A percentile compares a stretch with the other conserved stretches of the same genome.
Conservation (phyloP, 1,140 invertebrate species). For the Helicoverpa armigera region DNA sequence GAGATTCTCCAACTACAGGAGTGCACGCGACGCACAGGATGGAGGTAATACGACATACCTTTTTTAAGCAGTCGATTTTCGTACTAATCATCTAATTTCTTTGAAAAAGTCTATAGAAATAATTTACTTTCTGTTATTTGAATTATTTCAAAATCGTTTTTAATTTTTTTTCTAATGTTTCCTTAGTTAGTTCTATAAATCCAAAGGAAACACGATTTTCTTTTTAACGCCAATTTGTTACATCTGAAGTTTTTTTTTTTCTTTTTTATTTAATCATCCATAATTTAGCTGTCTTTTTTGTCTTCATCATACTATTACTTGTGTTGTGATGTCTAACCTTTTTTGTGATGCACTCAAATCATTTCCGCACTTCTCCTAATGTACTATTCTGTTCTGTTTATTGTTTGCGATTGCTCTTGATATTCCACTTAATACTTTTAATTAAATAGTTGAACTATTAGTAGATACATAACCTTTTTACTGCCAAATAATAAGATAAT, state of each 20-base stretch:
- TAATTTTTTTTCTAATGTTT: neutral
- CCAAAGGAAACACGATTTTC: too few relatives aligned
- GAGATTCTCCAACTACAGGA: conserved; percentile 87
- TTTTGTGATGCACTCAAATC: neutral
- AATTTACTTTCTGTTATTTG: neutral
- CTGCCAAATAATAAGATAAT: neutral
- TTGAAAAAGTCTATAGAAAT: neutral
- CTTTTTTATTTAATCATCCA: too few relatives aligned
- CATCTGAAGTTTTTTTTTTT: too few relatives aligned
- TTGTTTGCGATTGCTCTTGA: neutral
- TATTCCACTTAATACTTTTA: too few relatives aligned
- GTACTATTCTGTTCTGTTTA: conserved; percentile 12
- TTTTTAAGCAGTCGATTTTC: neutral
- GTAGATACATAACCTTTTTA: neutral
- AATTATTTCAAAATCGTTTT: neutral
- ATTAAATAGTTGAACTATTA: too few relatives aligned
- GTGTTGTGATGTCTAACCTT: neutral
- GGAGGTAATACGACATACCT: conserved; percentile 78
- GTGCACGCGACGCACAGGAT: conserved; percentile 79
- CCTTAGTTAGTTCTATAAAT: neutral
- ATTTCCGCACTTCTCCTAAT: neutral
- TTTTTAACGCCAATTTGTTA: too few relatives aligned
- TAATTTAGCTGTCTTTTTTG: too few relatives aligned
- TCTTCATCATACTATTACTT: neutral
- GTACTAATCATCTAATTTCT: neutral